phyloP scores from a whole-genome alignment of 2,888 invertebrate species.

The Hipparchia sbordonii region DNA sequence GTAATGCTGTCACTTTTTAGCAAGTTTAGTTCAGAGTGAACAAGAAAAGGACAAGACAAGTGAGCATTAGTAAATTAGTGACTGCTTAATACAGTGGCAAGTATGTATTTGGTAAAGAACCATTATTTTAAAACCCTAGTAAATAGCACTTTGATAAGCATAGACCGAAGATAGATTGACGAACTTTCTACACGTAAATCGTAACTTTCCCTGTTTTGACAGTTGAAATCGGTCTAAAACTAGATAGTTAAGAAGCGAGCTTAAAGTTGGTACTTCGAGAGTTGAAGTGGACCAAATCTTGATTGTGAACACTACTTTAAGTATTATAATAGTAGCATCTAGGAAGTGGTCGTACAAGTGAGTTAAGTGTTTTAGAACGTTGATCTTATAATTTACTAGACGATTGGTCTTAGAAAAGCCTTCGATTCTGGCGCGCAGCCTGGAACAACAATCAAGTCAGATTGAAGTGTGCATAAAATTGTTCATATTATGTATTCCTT shows the following conservation, averaged over 20 bases:
- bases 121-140: not conserved
- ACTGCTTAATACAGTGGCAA: no score
- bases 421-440: not conserved
- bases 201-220: conserved; percentile 39
- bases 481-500: no score
- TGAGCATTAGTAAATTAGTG: no score
- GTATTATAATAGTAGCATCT: conserved; percentile 2
- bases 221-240: conserved; percentile 39
- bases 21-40: no score
- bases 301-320: conserved; percentile 31
- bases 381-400: no score
- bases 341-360: not conserved
- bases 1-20: no score
- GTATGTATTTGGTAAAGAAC: no score
- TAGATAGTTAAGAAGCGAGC: conserved; percentile 28
- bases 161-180: conserved; percentile 5
- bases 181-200: conserved; percentile 25
- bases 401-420: not conserved
- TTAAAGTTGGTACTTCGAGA: conserved; percentile 25
- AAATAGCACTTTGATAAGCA: not conserved
- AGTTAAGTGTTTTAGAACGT: not conserved
- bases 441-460: not conserved
- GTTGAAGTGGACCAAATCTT: conserved; percentile 27
- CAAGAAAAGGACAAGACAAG: no score
- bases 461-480: no score